Conservation (phyloP, 2,113 vertebrate species). For the Clarias macrocephalus region DNA sequence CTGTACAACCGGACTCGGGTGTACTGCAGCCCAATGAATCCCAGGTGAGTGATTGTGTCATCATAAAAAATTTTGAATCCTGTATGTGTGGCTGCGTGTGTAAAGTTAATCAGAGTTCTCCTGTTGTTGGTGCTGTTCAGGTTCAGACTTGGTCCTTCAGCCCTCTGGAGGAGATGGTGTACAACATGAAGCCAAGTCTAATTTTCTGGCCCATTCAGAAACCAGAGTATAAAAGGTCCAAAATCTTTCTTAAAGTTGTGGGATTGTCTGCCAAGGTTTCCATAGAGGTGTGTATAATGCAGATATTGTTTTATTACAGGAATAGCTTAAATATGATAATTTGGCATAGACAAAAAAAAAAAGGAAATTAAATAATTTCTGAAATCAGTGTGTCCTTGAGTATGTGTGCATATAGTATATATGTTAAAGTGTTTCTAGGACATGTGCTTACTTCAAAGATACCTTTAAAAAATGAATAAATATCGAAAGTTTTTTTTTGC, state of each 20-base stretch:
- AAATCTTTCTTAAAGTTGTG: slow-evolving; percentile 72
- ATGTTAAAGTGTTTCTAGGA: neutral
- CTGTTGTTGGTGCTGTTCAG: slow-evolving; percentile 64
- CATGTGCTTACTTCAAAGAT: neutral
- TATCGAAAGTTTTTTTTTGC: neutral
- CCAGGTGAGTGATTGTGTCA: slow-evolving; percentile 66
- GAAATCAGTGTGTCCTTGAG: neutral
- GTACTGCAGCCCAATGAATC: slow-evolving; percentile 83
- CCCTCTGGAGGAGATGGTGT: slow-evolving; percentile 76
- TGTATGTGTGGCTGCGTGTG: neutral
- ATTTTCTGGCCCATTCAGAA: slow-evolving; percentile 71
- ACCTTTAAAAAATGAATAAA: neutral
- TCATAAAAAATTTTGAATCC: neutral
- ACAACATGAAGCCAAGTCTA: slow-evolving; percentile 73
- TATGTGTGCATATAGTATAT: neutral
- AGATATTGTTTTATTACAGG: neutral
- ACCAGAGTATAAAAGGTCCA: slow-evolving; percentile 56
- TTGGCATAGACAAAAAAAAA: too few species aligned
- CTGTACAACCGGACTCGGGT: slow-evolving; percentile 77
- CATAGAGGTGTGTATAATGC: slow-evolving; percentile 69
- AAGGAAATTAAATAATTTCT: neutral
- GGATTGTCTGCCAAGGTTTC: slow-evolving; percentile 73
- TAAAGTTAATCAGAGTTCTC: neutral
- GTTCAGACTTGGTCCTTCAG: slow-evolving; percentile 84
- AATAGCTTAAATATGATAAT: neutral